Percentiles rank a stretch among this genome's conserved stretches.
These are phyloP conservation scores for Pterois miles DNA, from an alignment of 2,797 vertebrate genomes.

Conservation along the genomic window DNA sequence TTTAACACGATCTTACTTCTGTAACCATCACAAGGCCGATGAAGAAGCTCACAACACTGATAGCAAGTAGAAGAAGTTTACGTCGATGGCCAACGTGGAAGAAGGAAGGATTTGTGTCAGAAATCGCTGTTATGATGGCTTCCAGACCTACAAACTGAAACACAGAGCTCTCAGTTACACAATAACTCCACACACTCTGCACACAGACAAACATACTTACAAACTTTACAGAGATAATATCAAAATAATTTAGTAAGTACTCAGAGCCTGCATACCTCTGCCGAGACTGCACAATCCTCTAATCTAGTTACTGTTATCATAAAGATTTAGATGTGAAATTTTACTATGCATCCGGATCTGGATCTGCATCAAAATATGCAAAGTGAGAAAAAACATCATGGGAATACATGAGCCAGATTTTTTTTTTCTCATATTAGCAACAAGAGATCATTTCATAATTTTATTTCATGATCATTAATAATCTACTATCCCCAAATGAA, in stretches of 20 bases:
- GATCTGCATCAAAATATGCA: background rate
- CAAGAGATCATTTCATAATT: background rate
- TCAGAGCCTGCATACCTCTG: background rate
- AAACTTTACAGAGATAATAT: background rate
- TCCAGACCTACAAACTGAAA: constrained; percentile 87
- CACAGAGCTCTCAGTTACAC: constrained; percentile 18
- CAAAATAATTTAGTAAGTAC: background rate
- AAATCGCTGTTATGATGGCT: constrained; percentile 78
- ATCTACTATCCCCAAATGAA: background rate
- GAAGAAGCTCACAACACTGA: constrained; percentile 75
- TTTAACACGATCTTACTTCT: constrained; percentile 70
- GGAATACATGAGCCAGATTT: background rate
- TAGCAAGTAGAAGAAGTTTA: constrained; percentile 81
- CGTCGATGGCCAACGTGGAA: constrained; percentile 82
- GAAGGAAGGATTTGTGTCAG: constrained; percentile 79
- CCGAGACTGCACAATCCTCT: background rate
- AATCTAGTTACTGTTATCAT: background rate
- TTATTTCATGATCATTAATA: background rate
- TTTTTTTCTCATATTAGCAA: background rate
- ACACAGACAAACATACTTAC: background rate
- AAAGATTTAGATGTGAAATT: constrained; percentile 6
- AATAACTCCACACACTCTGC: background rate
- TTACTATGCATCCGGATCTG: background rate
- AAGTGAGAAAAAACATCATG: background rate
- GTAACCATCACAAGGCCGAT: constrained; percentile 85